A percentile compares a stretch with the other conserved stretches of the same genome.
phyloP scores from a whole-genome alignment of 2,888 invertebrate species.

The Aphodius sticticus region DNA sequence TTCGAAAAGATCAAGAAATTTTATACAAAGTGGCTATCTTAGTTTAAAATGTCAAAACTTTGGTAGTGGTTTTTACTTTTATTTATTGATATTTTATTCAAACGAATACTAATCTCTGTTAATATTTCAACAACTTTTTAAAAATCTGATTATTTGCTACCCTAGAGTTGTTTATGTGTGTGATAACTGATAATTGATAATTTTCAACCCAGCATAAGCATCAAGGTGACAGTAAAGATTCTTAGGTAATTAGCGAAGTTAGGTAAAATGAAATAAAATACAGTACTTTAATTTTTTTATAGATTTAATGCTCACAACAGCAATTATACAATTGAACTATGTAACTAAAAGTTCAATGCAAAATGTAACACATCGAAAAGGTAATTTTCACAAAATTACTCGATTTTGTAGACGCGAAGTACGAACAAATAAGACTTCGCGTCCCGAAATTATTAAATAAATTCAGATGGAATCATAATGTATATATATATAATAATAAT shows the following conservation, averaged over 20 bases:
- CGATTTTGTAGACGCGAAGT: slow-evolving; percentile 16
- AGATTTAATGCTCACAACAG: slow-evolving; percentile 60
- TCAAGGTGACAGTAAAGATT: neutral
- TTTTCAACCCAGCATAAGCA: too few relatives aligned
- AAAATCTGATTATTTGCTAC: neutral
- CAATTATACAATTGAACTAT: slow-evolving; percentile 54
- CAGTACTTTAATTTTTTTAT: slow-evolving; percentile 28
- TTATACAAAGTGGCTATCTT: too few relatives aligned
- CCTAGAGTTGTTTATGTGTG: too few relatives aligned
- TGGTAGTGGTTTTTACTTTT: too few relatives aligned
- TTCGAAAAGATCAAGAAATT: too few relatives aligned
- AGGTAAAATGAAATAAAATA: slow-evolving; percentile 15
- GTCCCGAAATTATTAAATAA: slow-evolving; percentile 18
- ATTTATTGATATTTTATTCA: too few relatives aligned
- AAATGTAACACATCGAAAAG: slow-evolving; percentile 22
- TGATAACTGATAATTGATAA: neutral
- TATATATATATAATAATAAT: neutral
- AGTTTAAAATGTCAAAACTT: too few relatives aligned
- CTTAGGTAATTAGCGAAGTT: neutral
- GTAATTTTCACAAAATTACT: slow-evolving; percentile 21
- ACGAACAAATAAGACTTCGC: slow-evolving; percentile 13
- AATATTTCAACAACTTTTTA: neutral
- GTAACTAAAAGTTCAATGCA: slow-evolving; percentile 40
- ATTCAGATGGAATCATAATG: neutral
- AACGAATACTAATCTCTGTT: too few relatives aligned